A percentile compares a stretch with the other conserved stretches of the same genome.
Conservation (phyloP, 1,140 invertebrate species). For the Uloborus diversus region DNA sequence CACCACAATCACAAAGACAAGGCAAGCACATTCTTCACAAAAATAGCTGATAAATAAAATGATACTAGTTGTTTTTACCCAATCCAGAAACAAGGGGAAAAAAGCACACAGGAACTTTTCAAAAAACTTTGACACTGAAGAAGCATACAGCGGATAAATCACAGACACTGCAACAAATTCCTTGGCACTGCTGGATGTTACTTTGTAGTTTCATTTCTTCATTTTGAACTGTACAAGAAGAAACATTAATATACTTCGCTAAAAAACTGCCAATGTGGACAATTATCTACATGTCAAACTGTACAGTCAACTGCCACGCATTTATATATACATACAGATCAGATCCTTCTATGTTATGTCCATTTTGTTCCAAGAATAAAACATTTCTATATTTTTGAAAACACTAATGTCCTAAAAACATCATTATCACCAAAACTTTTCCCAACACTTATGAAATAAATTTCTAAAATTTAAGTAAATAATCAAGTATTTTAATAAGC, state of each 20-base stretch:
- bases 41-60: slow-evolving; percentile 42
- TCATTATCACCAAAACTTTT: too few relatives aligned
- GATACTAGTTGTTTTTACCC: slow-evolving; percentile 30
- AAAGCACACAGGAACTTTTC: slow-evolving; percentile 54
- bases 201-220: slow-evolving; percentile 42
- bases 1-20: slow-evolving; percentile 48
- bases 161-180: slow-evolving; percentile 51
- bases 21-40: slow-evolving; percentile 54
- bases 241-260: slow-evolving; percentile 37
- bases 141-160: slow-evolving; percentile 47
- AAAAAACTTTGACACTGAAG: slow-evolving; percentile 53
- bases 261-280: slow-evolving; percentile 40
- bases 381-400: too few relatives aligned
- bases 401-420: too few relatives aligned
- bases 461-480: too few relatives aligned
- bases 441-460: too few relatives aligned
- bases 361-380: too few relatives aligned
- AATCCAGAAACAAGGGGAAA: slow-evolving; percentile 24
- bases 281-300: slow-evolving; percentile 41
- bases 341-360: slow-evolving; percentile 35
- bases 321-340: slow-evolving; percentile 49
- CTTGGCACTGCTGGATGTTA: slow-evolving; percentile 54
- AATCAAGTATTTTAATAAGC: too few relatives aligned
- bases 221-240: slow-evolving; percentile 25
- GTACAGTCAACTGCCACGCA: slow-evolving; percentile 15